A percentile compares a stretch with the other conserved stretches of the same genome.
Conservation (phyloP, 2,797 vertebrate genomes). For the Tamandua tetradactyla region DNA sequence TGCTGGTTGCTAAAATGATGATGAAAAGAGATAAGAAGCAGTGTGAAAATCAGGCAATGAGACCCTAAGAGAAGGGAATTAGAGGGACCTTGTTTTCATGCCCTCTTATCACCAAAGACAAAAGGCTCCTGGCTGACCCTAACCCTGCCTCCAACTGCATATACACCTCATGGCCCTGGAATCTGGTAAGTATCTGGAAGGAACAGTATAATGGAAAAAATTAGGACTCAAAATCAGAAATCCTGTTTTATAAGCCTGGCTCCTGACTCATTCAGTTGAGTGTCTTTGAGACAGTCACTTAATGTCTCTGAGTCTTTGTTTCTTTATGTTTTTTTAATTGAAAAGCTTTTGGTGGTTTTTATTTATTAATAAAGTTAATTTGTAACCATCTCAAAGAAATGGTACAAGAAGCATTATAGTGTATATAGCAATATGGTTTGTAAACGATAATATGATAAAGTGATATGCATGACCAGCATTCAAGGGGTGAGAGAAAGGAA, state of each 20-base stretch:
- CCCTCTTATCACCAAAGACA: not conserved
- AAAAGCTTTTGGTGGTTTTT: not conserved
- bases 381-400: constrained; percentile 16
- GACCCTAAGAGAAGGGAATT: not conserved
- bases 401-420: not conserved
- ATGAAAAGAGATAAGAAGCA: not conserved
- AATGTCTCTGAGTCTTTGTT: not conserved
- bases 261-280: not conserved
- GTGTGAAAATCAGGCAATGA: not conserved
- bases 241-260: not conserved
- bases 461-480: not conserved
- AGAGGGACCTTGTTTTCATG: not conserved
- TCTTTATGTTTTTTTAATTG: not conserved
- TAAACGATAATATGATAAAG: not conserved
- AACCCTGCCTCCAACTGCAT: not conserved
- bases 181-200: not conserved
- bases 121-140: not conserved
- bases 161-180: not conserved
- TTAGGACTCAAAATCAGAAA: not conserved
- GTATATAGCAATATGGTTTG: not conserved
- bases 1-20: not conserved
- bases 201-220: not conserved
- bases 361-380: not conserved
- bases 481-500: not conserved
- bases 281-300: not conserved